Evolutionary conservation across 2,797 vertebrate species (phyloP), one percentile per base, ranked within the genome.

Genomic region (Leptodactylus fallax): DNA sequence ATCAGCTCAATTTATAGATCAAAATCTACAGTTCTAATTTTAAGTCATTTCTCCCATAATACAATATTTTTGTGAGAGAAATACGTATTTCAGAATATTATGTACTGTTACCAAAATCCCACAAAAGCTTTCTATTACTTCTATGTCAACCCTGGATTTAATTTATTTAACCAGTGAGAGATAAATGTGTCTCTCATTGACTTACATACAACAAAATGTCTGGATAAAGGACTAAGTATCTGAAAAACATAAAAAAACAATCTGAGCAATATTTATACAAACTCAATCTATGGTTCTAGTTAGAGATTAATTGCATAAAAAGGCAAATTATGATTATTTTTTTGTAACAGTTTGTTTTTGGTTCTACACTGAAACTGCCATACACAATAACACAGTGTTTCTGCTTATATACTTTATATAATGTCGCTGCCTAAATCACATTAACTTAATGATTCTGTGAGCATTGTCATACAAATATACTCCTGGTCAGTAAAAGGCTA

Each of bases 1-100:
- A 58, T 56, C 17, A 63, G 3, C 71, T 61, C 6, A 61, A n/a
- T 47, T 47, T 80, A n/a, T 19, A 80, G 19, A n/a, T 60, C 1
- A 3, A 78, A 78, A 78, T 55, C 23, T 25, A 3, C 49, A 78
- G 76, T 12, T 78, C 49, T 78, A 78, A 56, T 53, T 78, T 78
- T 78, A 23, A 23, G 72, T 53, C 3, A 78, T 13, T 51, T 12
- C 49, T 25, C 12, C 10, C 10, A 14, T 23, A 55, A 55, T 77
- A 55, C n/a, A 77, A 76, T 51, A n/a, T n/a, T 47, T 72, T 53
- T 77, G 49, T 23, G 16, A 65, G n/a, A 65, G 36, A 36, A 36
- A 36, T 36, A 36, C 4, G 36, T 4, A 36, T 36, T 36, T 36
- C 36, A 36, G 36, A 36, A 36, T 36, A 36, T 36, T 36, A 36